A percentile compares a stretch with the other conserved stretches of the same genome.
Evolutionary conservation across 92 coral and sea anemone species (phyloP).

Genomic region (Paramuricea clavata): DNA sequence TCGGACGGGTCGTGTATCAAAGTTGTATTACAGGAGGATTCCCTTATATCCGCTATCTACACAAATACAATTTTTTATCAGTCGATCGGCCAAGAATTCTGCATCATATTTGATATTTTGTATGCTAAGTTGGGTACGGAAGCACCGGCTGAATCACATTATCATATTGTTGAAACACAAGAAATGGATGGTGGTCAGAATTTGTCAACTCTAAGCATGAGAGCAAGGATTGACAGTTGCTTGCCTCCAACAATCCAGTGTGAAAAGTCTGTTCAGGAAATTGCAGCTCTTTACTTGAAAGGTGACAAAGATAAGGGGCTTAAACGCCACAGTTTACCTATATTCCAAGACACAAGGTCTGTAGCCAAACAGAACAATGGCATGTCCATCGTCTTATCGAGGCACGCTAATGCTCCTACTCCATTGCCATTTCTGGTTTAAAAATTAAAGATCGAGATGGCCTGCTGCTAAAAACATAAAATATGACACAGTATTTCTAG

Average conservation of each 20-base stretch:
- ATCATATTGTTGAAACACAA: not conserved
- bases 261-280: not conserved
- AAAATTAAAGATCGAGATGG: not conserved
- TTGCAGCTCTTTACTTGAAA: not conserved
- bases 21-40: not conserved
- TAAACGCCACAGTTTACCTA: not conserved
- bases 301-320: not conserved
- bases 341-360: not conserved
- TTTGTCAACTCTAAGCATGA: not conserved
- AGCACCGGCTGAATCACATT: not conserved
- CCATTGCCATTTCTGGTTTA: not conserved
- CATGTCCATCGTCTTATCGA: not conserved
- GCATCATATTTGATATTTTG: no score
- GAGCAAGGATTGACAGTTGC: not conserved
- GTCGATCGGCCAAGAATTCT: slow-evolving; percentile 8
- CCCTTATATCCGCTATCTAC: not conserved
- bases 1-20: not conserved
- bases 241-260: not conserved
- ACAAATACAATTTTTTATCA: not conserved
- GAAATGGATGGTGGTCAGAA: slow-evolving; percentile 5
- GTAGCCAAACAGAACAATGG: not conserved
- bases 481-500: no score
- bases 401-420: not conserved
- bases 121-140: not conserved
- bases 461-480: no score